Evolutionary conservation across 2,888 invertebrate species (phyloP), one percentile per base, ranked within the genome.

Genomic region (Frankliniella intonsa): DNA sequence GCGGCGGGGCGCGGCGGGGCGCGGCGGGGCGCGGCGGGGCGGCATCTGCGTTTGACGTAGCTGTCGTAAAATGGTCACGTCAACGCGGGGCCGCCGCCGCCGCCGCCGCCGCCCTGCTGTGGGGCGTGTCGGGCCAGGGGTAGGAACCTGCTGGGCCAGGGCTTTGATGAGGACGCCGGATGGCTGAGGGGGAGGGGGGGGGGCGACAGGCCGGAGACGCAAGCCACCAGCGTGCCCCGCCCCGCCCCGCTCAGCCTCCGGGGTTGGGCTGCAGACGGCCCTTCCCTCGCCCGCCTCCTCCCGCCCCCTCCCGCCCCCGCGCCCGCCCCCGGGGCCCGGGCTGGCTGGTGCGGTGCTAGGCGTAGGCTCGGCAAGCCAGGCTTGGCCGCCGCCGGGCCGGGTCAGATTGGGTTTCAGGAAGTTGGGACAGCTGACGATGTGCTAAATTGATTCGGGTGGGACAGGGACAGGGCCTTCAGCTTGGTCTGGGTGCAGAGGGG

Each of bases 391-490:
- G n/a, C n/a, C n/a, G n/a, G n/a, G n/a, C n/a, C 69, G 69, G 69
- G 22, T 76, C 25, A 76, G 69, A 76, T 76, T 76, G 69, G 69
- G 69, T 76, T 76, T 76, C 69, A 76, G 69, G 69, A 76, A 76
- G 69, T 76, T 76, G 69, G 69, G 69, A 76, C 69, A 76, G 69
- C 69, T 76, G 69, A 76, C 69, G 69, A 76, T 76, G 69, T 76
- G 69, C 69, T 76, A 76, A 76, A 76, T 76, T 76, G 69, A 76
- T 76, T 76, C 69, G 69, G 22, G 22, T 22, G 69, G 69, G 69
- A 25, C 69, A 7, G 17, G 17, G 62, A 62, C 62, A 17, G 62
- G 62, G 17, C 55, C 38, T 38, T 5, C 38, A 38, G 38, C 38
- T 38, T 38, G 38, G 38, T 38, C 38, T 38, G 38, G 38, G 38